A percentile compares a stretch with the other conserved stretches of the same genome.
These are phyloP conservation scores for Neodon shergylaensis DNA, from an alignment of 2,113 vertebrate species.

Conservation along the genomic window DNA sequence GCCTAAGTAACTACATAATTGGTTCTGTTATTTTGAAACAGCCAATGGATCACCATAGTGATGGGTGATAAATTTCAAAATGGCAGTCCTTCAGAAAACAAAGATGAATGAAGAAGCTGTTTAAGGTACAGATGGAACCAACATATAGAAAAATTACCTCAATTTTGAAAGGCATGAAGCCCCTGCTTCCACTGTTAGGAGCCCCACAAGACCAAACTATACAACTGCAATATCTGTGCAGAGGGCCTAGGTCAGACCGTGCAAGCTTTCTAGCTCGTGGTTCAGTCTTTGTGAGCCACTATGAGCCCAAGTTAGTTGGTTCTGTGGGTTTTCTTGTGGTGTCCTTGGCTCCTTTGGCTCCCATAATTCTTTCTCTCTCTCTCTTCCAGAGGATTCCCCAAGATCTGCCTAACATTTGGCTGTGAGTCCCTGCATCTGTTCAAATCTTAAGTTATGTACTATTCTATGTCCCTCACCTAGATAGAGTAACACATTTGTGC, in stretches of 20 bases:
- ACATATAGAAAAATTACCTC: conserved; percentile 35
- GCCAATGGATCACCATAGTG: conserved; percentile 73
- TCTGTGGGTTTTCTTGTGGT: too few relatives aligned
- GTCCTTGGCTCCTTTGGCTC: too few relatives aligned
- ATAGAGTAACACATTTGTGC: background rate
- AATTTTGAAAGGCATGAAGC: conserved; percentile 54
- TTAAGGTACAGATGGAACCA: conserved; percentile 69
- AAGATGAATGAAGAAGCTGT: conserved; percentile 51
- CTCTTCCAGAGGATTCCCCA: too few relatives aligned
- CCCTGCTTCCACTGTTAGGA: too few relatives aligned
- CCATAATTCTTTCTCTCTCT: too few relatives aligned
- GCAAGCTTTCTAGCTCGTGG: too few relatives aligned
- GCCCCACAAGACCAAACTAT: too few relatives aligned
- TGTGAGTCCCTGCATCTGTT: background rate
- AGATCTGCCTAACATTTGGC: background rate
- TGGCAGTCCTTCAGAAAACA: conserved; percentile 68
- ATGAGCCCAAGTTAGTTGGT: too few relatives aligned
- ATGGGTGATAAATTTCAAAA: conserved; percentile 76
- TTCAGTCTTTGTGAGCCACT: too few relatives aligned
- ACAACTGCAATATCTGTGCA: too few relatives aligned
- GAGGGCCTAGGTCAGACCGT: too few relatives aligned
- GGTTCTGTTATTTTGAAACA: conserved; percentile 77
- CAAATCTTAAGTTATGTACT: background rate
- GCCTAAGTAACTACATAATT: conserved; percentile 80
- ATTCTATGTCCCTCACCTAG: background rate